phyloP scores from a whole-genome alignment of 2,797 vertebrate species.

The Oceanodroma leucorhoa region DNA sequence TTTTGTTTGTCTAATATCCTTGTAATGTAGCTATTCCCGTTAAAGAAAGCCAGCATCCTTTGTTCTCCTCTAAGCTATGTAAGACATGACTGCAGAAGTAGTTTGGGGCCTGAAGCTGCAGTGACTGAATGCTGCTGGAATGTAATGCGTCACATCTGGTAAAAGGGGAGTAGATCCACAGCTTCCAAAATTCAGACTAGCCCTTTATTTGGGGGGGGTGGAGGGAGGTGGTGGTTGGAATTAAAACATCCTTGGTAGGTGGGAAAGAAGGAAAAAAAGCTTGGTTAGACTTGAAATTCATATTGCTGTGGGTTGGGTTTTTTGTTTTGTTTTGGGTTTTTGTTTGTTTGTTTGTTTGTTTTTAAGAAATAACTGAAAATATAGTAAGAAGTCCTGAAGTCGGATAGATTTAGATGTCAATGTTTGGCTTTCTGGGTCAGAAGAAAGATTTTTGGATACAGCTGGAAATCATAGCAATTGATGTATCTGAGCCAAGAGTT shows the following conservation, averaged over 20 bases:
- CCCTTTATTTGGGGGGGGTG: background rate
- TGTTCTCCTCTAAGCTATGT: conserved; percentile 7
- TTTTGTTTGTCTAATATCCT: conserved; percentile 22
- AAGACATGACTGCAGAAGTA: background rate
- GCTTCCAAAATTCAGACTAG: background rate
- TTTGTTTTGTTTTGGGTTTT: background rate
- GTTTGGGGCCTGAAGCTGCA: background rate
- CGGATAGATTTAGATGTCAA: background rate
- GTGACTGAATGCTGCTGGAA: conserved; percentile 47
- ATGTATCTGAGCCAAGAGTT: background rate
- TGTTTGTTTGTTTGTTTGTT: background rate
- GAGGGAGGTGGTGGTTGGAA: background rate
- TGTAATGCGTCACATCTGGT: conserved; percentile 59
- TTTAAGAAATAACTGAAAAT: background rate
- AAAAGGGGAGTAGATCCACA: background rate
- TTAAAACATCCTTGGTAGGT: background rate
- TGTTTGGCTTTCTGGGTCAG: background rate
- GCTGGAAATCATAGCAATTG: background rate
- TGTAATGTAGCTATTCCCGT: background rate
- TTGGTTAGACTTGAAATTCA: background rate
- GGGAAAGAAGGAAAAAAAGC: background rate
- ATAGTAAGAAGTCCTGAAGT: background rate
- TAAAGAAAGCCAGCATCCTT: background rate
- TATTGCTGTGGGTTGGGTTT: background rate
- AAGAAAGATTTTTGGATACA: background rate